Conservation (phyloP, 30 jellyfish, hydroid and myxozoan species). For the Cassiopea xamachana region DNA sequence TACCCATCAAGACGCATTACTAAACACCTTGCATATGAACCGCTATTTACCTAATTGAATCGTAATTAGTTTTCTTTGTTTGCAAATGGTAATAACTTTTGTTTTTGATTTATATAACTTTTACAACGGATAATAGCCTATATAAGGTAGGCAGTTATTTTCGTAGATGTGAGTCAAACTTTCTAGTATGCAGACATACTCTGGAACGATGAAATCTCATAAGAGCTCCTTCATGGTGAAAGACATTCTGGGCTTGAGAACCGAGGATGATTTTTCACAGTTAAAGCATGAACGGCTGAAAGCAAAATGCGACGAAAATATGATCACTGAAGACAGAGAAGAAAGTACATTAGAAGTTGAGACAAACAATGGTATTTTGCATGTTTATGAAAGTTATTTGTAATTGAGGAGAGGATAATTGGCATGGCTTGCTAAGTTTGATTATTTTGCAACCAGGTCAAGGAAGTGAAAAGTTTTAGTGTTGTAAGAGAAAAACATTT, state of each 20-base stretch:
- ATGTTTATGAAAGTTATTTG: not conserved
- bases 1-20: not conserved
- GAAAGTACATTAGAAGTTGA: not conserved
- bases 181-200: not conserved
- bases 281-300: not conserved
- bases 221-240: conserved; percentile 43
- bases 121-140: not conserved
- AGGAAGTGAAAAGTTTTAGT: too few species aligned
- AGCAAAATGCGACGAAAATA: not conserved
- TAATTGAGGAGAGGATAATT: not conserved
- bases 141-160: not conserved
- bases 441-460: too few species aligned
- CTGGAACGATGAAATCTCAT: conserved; percentile 27
- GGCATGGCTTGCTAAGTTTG: not conserved
- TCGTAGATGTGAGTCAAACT: not conserved
- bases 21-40: conserved; percentile 8
- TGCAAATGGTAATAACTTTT: conserved; percentile 15
- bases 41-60: not conserved
- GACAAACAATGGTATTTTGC: not conserved
- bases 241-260: conserved; percentile 44
- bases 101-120: conserved; percentile 16
- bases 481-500: too few species aligned
- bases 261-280: not conserved
- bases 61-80: conserved; percentile 21
- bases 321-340: not conserved